Conservation (phyloP, 2,797 vertebrate species). For the Coregonus suidteri region DNA sequence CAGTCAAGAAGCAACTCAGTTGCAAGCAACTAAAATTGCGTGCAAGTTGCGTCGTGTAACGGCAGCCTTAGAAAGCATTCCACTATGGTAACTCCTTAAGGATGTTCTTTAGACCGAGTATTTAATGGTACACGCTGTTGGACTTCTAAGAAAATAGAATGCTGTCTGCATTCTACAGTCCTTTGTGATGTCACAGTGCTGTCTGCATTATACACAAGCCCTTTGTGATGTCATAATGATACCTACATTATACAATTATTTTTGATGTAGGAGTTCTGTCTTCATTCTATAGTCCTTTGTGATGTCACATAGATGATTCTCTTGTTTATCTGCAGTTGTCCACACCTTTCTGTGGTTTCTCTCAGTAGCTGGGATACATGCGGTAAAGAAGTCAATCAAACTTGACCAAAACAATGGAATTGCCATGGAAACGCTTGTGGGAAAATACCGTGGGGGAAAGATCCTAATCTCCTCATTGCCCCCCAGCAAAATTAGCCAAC, state of each 20-base stretch:
- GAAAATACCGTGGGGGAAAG: too few species aligned
- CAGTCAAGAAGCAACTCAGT: too few species aligned
- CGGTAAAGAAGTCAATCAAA: too few species aligned
- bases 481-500: too few species aligned
- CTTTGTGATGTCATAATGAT: not conserved
- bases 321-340: not conserved
- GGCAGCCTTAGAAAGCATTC: not conserved
- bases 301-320: not conserved
- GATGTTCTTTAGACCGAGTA: not conserved
- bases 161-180: not conserved
- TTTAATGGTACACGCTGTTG: too few species aligned
- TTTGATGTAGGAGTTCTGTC: not conserved
- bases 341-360: not conserved
- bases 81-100: not conserved
- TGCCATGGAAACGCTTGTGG: too few species aligned
- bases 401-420: too few species aligned
- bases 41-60: too few species aligned
- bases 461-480: too few species aligned
- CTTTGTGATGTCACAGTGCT: not conserved
- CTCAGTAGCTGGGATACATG: not conserved
- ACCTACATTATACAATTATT: not conserved
- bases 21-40: too few species aligned
- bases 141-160: too few species aligned
- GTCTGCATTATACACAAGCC: not conserved
- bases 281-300: not conserved